These are phyloP conservation scores for Cossypha polioptera DNA, from an alignment of 2,797 vertebrate species.

Conservation along the genomic window DNA sequence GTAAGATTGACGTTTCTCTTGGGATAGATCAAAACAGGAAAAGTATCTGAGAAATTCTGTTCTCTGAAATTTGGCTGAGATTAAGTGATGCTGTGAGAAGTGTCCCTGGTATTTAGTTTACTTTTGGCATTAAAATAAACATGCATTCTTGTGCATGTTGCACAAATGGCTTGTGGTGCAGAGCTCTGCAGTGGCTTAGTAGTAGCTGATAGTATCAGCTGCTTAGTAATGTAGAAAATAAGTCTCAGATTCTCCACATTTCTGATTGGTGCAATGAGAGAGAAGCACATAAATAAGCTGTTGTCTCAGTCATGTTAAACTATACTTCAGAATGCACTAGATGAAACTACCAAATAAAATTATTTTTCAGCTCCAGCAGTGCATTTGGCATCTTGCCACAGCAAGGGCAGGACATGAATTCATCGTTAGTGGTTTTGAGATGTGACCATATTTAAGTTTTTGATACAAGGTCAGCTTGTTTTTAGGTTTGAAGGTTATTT, in stretches of 20 bases:
- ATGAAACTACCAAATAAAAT: neutral
- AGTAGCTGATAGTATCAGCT: neutral
- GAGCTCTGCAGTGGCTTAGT: neutral
- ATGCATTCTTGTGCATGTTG: neutral
- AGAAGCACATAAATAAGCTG: neutral
- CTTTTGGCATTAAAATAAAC: neutral
- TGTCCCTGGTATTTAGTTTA: neutral
- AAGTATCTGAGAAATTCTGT: conserved; percentile 12
- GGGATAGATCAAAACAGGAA: neutral
- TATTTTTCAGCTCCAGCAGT: neutral
- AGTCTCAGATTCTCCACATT: neutral
- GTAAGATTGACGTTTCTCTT: neutral
- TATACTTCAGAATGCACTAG: neutral
- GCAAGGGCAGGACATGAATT: neutral
- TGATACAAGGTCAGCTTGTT: neutral
- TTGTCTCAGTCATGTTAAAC: neutral
- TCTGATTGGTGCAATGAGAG: neutral
- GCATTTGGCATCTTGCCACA: neutral
- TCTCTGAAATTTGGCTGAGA: neutral
- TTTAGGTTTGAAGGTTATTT: neutral
- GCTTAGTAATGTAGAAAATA: neutral
- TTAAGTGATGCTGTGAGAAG: conserved; percentile 15
- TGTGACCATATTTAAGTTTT: neutral
- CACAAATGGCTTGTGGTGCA: neutral
- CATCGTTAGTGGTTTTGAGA: neutral